Percentiles rank a stretch among this genome's conserved stretches.
phyloP scores from a whole-genome alignment of 2,888 invertebrate species.

The Adela reaumurella region DNA sequence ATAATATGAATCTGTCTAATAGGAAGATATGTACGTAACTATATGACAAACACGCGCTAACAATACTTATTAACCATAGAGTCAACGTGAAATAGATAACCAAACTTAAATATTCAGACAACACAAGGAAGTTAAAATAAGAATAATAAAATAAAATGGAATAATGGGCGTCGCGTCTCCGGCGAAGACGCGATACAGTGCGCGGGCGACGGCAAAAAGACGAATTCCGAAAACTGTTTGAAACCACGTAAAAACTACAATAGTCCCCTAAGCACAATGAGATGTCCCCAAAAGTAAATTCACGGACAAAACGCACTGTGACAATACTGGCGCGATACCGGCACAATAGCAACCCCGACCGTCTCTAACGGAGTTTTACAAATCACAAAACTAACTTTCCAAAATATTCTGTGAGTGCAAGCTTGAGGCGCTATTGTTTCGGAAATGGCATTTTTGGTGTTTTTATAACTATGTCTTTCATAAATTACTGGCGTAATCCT shows the following conservation, averaged over 20 bases:
- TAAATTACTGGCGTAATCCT: background rate
- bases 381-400: background rate
- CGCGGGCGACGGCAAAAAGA: background rate
- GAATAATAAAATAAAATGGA: too few relatives aligned
- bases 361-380: background rate
- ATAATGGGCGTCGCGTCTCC: too few relatives aligned
- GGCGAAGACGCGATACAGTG: too few relatives aligned
- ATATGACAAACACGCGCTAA: too few relatives aligned
- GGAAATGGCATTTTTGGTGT: background rate
- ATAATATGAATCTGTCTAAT: too few relatives aligned
- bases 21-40: too few relatives aligned
- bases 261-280: background rate
- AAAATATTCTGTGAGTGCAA: background rate
- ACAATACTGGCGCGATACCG: background rate
- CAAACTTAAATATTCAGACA: too few relatives aligned
- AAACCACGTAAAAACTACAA: background rate
- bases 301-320: background rate
- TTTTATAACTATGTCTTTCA: background rate
- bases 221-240: background rate
- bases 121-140: too few relatives aligned
- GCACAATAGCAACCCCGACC: background rate
- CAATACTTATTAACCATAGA: too few relatives aligned
- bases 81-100: too few relatives aligned
- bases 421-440: background rate
- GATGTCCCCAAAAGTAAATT: background rate